Percentiles rank a stretch among this genome's conserved stretches.
phyloP scores from a whole-genome alignment of 2,113 vertebrate genomes.

The Anoplopoma fimbria region DNA sequence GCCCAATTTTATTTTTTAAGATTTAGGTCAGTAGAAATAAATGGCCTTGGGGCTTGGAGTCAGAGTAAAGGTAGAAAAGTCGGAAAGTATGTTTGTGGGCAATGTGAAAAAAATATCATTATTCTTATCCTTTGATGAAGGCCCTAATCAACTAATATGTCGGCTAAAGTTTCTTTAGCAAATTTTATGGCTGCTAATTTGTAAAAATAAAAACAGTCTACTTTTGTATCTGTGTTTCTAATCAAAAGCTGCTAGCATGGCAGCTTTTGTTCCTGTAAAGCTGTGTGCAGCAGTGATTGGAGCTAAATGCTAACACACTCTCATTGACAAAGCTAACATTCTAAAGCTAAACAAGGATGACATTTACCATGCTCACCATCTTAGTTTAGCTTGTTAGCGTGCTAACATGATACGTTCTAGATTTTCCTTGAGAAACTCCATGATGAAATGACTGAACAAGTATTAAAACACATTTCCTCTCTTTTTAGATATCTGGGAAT shows the following conservation, averaged over 20 bases:
- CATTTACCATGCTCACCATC: background rate
- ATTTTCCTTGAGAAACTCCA: background rate
- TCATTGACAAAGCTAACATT: background rate
- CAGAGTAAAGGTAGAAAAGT: background rate
- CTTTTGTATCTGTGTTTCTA: background rate
- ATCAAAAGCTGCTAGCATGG: background rate
- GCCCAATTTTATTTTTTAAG: background rate
- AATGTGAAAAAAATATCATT: background rate
- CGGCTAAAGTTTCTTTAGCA: background rate
- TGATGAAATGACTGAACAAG: background rate
- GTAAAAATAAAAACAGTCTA: background rate
- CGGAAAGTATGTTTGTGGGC: background rate
- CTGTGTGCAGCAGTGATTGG: background rate
- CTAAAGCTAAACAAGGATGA: background rate
- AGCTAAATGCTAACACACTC: background rate
- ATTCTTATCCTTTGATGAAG: background rate
- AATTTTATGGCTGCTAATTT: background rate
- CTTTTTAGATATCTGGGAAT: constrained; percentile 89
- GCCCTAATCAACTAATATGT: background rate
- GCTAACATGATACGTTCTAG: background rate
- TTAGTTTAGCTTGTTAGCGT: background rate
- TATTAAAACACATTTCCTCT: constrained; percentile 11
- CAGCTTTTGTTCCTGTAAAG: no score
- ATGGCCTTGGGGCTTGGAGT: background rate
- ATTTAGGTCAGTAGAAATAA: background rate